Base-by-base conservation (phyloP, 1,140 invertebrate genomes). In the Hyles vespertilio region DNA sequence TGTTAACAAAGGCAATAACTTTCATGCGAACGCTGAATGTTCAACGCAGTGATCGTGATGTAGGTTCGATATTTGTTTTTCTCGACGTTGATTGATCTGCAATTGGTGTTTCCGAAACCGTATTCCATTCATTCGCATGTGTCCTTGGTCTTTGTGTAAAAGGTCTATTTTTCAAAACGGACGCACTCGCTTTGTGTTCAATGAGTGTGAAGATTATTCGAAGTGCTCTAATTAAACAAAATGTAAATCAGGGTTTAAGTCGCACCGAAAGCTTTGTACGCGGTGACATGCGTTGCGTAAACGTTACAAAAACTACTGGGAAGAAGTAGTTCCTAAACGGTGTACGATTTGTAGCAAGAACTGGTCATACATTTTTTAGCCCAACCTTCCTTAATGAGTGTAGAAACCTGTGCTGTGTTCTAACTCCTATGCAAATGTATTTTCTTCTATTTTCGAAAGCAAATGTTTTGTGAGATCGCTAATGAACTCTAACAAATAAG, bases 1-100 rank as follows among this genome's bases (percentile, higher is more conserved):
- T 63, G 63, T 61, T 67, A 71, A 74, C 64, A 70, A 70, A 69
- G 67, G 67, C 67, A 69, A 73, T 70, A 67, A 68, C 63, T 71
- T 68, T 57, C 54, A 44, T 49, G 48, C 44, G 51, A 55, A 56
- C 52, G 22, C 22, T 22, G 22, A 22, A 22, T 22, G 22, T 22
- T 22, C 22, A 22, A 22, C 22, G 32, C 32, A 43, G 52, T 63
- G 55, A 56, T 63, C 51, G 48, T 45, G 43, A 63, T 63, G 40
- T 51, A 63, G 36, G 52, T 48, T 48, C 46, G 46, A 54, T 44
- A 4, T 54, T 54, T 54, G 52, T 40, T 40, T 40, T 40, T 40
- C 36, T 40, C 36, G 36, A 40, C 36, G 4, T 40, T 40, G 36
- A 40, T 40, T 40, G 36, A 40, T 40, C 36, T 40, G 4, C 36